Percentiles rank a stretch among this genome's conserved stretches.
Evolutionary conservation across 2,888 invertebrate genomes (phyloP).

Genomic region (Bimastos eiseni): DNA sequence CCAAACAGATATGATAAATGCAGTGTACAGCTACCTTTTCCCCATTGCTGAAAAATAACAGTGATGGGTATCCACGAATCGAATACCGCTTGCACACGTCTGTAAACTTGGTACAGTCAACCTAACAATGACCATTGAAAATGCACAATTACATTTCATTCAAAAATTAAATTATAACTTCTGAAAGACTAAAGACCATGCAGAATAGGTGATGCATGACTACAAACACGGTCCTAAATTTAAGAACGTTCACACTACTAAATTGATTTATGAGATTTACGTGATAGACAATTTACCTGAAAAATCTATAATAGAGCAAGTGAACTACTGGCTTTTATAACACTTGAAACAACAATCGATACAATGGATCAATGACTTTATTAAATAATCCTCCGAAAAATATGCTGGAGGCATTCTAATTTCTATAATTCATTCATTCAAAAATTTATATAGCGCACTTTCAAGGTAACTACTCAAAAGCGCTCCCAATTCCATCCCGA

Average conservation of each 20-base stretch:
- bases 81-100: constrained; percentile 78
- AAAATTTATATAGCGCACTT: too few relatives aligned
- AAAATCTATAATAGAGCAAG: background rate
- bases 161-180: background rate
- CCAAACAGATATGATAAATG: background rate
- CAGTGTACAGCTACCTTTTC: constrained; percentile 66
- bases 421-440: too few relatives aligned
- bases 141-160: background rate
- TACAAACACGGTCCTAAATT: background rate
- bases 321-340: background rate
- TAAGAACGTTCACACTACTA: background rate
- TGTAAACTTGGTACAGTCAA: constrained; percentile 81
- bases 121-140: constrained; percentile 51
- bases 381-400: background rate
- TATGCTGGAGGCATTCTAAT: background rate
- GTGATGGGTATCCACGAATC: constrained; percentile 83
- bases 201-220: background rate
- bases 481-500: too few relatives aligned
- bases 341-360: background rate
- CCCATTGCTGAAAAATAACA: constrained; percentile 87
- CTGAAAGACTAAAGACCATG: background rate
- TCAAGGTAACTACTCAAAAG: background rate
- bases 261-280: background rate
- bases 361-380: too few relatives aligned
- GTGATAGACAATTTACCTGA: background rate